phyloP scores from a whole-genome alignment of 2,113 vertebrate species.

The Ptychochromis oligacanthus region DNA sequence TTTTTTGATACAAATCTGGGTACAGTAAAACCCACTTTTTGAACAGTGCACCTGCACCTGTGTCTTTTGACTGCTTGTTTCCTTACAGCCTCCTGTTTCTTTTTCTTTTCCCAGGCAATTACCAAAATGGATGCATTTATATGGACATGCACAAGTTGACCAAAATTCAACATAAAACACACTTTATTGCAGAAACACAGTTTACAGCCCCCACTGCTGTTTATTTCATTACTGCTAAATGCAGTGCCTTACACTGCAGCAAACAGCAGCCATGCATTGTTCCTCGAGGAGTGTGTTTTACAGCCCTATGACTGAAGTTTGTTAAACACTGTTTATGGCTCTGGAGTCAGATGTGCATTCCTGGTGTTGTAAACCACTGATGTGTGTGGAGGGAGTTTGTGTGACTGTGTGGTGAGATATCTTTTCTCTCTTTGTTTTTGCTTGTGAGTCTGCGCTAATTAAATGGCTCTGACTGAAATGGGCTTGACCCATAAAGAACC shows the following conservation, averaged over 20 bases:
- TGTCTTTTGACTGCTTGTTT: neutral
- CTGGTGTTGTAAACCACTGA: neutral
- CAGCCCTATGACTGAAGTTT: slow-evolving; percentile 14
- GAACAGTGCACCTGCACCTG: neutral
- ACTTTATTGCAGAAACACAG: neutral
- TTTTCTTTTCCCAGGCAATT: slow-evolving; percentile 34
- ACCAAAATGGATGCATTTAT: slow-evolving; percentile 34
- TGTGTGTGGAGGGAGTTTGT: slow-evolving; percentile 11
- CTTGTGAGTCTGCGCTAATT: slow-evolving; percentile 50
- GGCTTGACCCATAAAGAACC: slow-evolving; percentile 36
- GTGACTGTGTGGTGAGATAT: slow-evolving; percentile 9
- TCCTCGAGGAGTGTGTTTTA: neutral
- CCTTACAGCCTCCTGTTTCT: neutral
- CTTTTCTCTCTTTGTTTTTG: slow-evolving; percentile 14
- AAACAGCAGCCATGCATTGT: neutral
- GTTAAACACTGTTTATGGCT: slow-evolving; percentile 26
- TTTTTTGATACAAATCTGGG: neutral
- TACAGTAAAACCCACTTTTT: neutral
- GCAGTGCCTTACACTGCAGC: neutral
- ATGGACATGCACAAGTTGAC: slow-evolving; percentile 21
- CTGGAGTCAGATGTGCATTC: neutral
- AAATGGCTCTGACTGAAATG: slow-evolving; percentile 55
- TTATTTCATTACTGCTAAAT: slow-evolving; percentile 10
- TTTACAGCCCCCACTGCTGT: neutral
- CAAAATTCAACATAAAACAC: slow-evolving; percentile 29